A percentile compares a stretch with the other conserved stretches of the same genome.
Conservation (phyloP, 2,113 vertebrate species). For the Rousettus leschenaultii region DNA sequence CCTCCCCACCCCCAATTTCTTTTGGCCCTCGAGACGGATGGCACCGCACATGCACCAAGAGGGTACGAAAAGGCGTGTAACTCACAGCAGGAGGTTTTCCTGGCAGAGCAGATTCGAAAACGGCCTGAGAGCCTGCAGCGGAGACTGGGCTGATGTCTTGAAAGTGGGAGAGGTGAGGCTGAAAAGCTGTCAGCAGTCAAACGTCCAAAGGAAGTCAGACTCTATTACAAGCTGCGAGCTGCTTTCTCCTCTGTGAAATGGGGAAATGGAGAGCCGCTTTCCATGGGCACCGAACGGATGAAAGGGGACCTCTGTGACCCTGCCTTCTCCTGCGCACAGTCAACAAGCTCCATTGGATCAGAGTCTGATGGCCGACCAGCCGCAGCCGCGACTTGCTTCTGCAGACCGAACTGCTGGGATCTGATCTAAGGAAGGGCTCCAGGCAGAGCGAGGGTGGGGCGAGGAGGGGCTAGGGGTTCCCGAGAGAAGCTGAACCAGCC, state of each 20-base stretch:
- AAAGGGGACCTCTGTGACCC: background rate
- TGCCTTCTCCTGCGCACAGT: background rate
- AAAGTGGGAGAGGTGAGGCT: background rate
- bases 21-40: background rate
- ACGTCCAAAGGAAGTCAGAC: background rate
- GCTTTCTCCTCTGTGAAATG: background rate
- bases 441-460: background rate
- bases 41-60: background rate
- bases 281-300: background rate
- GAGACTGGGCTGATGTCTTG: background rate
- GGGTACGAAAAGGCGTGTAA: too few relatives aligned
- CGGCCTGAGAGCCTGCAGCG: background rate
- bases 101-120: background rate
- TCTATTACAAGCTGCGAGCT: background rate
- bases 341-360: background rate
- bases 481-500: background rate
- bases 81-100: background rate
- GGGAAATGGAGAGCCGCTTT: background rate
- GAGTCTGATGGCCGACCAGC: background rate
- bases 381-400: background rate
- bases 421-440: background rate
- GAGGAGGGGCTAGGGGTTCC: background rate
- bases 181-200: background rate
- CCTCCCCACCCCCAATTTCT: background rate
- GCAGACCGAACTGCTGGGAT: background rate